Base-by-base conservation (phyloP, 2,113 vertebrate species). In the Sebastes fasciatus region DNA sequence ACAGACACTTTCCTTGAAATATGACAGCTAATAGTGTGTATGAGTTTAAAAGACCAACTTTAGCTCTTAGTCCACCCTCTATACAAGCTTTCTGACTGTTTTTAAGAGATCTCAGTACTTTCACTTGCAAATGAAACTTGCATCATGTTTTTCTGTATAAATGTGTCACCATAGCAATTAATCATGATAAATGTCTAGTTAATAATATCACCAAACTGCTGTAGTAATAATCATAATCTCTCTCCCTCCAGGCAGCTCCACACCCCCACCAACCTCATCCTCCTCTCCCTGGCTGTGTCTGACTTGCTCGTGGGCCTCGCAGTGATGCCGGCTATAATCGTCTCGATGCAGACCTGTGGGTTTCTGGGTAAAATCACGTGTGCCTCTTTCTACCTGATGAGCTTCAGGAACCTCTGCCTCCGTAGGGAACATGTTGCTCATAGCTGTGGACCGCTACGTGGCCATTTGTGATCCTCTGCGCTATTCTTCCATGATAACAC, bases 401-500 rank as follows among this genome's bases (percentile, higher is more conserved):
- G 1, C 14, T 66, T 57, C 63, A 55, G 3, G n/a, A n/a, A 21
- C 69, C 72, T 73, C 51, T n/a, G 40, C 74, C 11, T 26, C 26
- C 66, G 72, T 16, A 66, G 1, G 51, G 2, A 26, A 26, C 26
- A 80, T 80, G 73, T 60, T 79, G 40, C 57, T 79, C 42, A 70
- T 70, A 43, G 69, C 82, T 16, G 43, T 75, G 2, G 64, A 75
- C 51, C 64, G 71, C 26, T 13, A 26, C 26, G 26, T 26, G 26
- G 26, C 26, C 26, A 64, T 79, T n/a, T 85, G 83, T 79, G 26
- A 63, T 13, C 57, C 77, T 72, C 52, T 84, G 49, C 12, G 4
- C 11, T 79, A 68, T 85, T 26, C 26, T 26, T 26, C 26, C 26
- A 26, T 26, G 26, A 26, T 26, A 26, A 26, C 26, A 26, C 26